Conservation (phyloP, 53 echinoderm and acorn worm species). For the Astropecten irregularis region DNA sequence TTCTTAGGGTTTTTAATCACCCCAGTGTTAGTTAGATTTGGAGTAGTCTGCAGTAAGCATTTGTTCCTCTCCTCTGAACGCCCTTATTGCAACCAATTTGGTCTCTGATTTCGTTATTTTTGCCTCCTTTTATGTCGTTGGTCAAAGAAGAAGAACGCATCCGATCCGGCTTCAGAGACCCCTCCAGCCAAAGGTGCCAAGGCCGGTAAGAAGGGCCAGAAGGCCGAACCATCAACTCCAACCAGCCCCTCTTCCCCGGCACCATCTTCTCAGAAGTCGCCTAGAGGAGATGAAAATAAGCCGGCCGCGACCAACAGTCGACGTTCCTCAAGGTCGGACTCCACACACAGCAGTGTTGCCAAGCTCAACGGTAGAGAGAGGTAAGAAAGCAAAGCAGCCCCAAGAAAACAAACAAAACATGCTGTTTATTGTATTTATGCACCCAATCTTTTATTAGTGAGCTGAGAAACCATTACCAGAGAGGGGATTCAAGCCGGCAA, state of each 20-base stretch:
- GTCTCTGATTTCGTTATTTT: no score
- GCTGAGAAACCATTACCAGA: no score
- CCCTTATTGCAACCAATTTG: no score
- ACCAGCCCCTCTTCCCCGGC: conserved; percentile 39
- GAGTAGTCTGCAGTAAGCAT: no score
- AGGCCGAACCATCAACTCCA: conserved; percentile 5
- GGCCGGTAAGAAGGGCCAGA: conserved; percentile 31
- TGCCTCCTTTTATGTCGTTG: not conserved
- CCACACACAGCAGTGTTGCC: not conserved
- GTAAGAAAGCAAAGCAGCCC: not conserved
- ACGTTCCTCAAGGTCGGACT: conserved; percentile 23
- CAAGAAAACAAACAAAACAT: not conserved
- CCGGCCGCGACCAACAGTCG: not conserved
- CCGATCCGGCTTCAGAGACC: conserved; percentile 53
- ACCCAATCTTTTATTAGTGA: no score
- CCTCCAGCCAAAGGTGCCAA: conserved; percentile 46
- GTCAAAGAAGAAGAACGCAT: conserved; percentile 54
- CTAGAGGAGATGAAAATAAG: conserved; percentile 31
- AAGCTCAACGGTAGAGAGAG: conserved; percentile 4
- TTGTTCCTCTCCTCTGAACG: no score
- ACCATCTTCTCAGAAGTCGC: conserved; percentile 10
- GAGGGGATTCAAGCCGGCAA: no score
- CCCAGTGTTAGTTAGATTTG: no score
- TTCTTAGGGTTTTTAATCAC: no score
- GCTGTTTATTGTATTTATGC: no score